Percentiles rank a stretch among this genome's conserved stretches.
Evolutionary conservation across 2,113 vertebrate species (phyloP).

Genomic region (Phocoena phocoena): DNA sequence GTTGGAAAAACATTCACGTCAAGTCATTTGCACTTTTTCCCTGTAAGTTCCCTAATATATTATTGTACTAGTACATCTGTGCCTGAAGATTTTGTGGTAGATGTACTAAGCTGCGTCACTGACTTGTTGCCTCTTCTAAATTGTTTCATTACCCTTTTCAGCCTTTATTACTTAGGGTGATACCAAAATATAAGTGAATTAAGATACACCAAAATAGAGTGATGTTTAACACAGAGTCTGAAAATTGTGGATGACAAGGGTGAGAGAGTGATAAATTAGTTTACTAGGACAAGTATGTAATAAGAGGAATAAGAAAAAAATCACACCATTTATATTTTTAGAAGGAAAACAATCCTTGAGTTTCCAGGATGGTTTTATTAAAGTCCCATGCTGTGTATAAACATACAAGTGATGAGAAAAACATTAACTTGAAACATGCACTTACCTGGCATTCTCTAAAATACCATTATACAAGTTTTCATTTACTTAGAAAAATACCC

Average conservation of each 20-base stretch:
- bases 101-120: neutral
- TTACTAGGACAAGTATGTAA: neutral
- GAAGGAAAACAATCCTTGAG: neutral
- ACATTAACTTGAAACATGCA: conserved; percentile 79
- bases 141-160: neutral
- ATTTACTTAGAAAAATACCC: conserved; percentile 81
- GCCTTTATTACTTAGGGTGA: neutral
- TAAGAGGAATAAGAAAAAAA: neutral
- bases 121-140: neutral
- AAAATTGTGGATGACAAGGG: neutral
- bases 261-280: neutral
- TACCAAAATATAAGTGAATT: neutral
- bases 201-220: neutral
- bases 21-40: neutral
- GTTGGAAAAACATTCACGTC: neutral
- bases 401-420: conserved; percentile 78
- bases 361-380: conserved; percentile 84
- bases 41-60: conserved; percentile 44
- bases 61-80: neutral
- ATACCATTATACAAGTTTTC: conserved; percentile 77
- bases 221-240: neutral
- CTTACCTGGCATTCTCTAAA: conserved; percentile 69
- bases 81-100: neutral
- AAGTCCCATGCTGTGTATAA: conserved; percentile 81
- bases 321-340: neutral